Base-by-base conservation (phyloP, 64 coral and sea anemone species). In the Montipora cactus region DNA sequence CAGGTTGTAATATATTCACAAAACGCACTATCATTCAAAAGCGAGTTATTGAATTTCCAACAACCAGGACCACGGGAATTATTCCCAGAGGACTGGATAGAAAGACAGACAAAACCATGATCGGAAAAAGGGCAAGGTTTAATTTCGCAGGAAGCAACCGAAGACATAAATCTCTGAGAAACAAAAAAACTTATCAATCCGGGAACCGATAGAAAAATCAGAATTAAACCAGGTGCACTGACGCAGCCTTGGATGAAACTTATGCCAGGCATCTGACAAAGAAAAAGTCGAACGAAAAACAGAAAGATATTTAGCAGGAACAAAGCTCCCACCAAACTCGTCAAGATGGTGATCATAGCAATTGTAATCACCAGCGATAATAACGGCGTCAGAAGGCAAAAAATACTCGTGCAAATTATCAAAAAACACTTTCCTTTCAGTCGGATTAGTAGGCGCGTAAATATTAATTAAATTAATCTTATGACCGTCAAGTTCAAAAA, bases 341-440 rank as follows among this genome's bases (percentile, higher is more conserved):
- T 93, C 91, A 51, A 75, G 5, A 49, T 14, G 37, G 70, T 9
- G 15, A 7, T 37, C 22, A 44, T 72, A 25, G 79, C 75, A 93
- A 79, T 93, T 87, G 49, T 88, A 94, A 47, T 81, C 76, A 4
- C 77, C 84, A 19, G 46, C 77, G 55, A 81, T 55, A 44, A 67
- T 79, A 19, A 79, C n/a, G 10, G 67, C 45, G 0, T 70, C 67
- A 14, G 4, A 5, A 1, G 89, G 47, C 50, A 71, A 91, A 3
- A 82, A 4, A 71, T 45, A 91, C 3, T 78, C 48, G 9, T 81
- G 66, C 18, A 82, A 28, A 55, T 81, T 7, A 1, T 62, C 25
- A 74, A 81, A 68, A 52, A 81, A 82, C 3, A 19, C 10, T 53
- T 74, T 81, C 16, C 89, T 58, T 2, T 81, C 51, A 45, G 59